Conservation (phyloP, 1,140 invertebrate genomes). For the Polypedilum pembai region DNA sequence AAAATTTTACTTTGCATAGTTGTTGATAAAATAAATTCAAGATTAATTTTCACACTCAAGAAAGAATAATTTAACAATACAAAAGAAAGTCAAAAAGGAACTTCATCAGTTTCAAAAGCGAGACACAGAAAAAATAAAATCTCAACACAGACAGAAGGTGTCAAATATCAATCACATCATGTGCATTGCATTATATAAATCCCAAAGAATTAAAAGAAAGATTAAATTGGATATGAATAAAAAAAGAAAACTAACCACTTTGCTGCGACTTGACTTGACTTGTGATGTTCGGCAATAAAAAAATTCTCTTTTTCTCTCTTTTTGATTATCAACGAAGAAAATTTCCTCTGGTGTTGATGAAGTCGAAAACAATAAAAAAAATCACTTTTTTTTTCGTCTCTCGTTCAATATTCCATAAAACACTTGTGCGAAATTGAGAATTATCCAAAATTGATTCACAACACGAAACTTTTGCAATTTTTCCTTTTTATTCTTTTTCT, state of each 20-base stretch:
- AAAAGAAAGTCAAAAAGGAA: no score
- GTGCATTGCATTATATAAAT: no score
- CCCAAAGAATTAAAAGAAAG: background rate
- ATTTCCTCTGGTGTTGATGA: background rate
- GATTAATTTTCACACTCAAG: no score
- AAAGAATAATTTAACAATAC: no score
- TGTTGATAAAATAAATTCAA: no score
- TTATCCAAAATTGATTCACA: constrained; percentile 18
- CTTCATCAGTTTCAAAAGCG: no score
- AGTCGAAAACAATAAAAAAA: no score
- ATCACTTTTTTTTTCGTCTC: background rate
- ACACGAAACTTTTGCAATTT: constrained; percentile 11
- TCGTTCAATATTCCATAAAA: constrained; percentile 27
- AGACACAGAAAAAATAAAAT: no score
- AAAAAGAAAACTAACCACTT: background rate
- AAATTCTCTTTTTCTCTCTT: constrained; percentile 15
- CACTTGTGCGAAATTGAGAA: background rate
- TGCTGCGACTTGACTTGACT: background rate
- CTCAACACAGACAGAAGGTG: no score
- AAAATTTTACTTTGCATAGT: no score
- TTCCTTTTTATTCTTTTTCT: background rate
- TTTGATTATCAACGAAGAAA: background rate
- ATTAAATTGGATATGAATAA: background rate
- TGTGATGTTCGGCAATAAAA: background rate
- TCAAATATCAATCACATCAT: no score